Evolutionary conservation across 2,888 invertebrate genomes (phyloP).

Genomic region (Copidosoma aretas): DNA sequence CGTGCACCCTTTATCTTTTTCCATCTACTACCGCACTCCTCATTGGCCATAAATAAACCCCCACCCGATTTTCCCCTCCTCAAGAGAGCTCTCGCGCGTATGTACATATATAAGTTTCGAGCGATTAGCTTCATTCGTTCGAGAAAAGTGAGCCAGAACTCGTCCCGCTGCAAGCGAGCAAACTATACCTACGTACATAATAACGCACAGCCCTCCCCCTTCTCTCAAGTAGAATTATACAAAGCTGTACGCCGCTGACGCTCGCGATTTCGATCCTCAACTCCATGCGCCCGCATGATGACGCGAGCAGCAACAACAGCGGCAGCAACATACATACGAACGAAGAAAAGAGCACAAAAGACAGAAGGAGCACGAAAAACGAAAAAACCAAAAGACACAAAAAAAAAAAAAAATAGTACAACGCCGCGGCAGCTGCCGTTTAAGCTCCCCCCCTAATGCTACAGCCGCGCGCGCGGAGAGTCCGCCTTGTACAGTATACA

Average conservation of each 20-base stretch:
- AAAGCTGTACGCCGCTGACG: neutral
- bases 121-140: conserved; percentile 31
- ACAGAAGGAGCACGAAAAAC: neutral
- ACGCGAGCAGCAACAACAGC: neutral
- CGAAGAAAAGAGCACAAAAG: neutral
- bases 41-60: conserved; percentile 13
- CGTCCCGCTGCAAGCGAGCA: neutral
- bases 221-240: too few species aligned
- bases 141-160: conserved; percentile 1
- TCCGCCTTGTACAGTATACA: conserved; percentile 15
- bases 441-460: conserved; percentile 17
- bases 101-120: too few species aligned
- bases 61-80: neutral
- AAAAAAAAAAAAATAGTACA: neutral
- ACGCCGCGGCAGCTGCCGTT: conserved; percentile 4
- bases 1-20: conserved; percentile 27
- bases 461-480: too few species aligned
- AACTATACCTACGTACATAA: too few species aligned
- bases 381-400: neutral
- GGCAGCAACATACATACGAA: too few species aligned
- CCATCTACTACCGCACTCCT: neutral
- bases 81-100: neutral
- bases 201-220: too few species aligned
- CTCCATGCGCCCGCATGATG: conserved; percentile 14
- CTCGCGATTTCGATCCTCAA: conserved; percentile 12